phyloP scores from a whole-genome alignment of 1,140 invertebrate species.

The Pantala flavescens region DNA sequence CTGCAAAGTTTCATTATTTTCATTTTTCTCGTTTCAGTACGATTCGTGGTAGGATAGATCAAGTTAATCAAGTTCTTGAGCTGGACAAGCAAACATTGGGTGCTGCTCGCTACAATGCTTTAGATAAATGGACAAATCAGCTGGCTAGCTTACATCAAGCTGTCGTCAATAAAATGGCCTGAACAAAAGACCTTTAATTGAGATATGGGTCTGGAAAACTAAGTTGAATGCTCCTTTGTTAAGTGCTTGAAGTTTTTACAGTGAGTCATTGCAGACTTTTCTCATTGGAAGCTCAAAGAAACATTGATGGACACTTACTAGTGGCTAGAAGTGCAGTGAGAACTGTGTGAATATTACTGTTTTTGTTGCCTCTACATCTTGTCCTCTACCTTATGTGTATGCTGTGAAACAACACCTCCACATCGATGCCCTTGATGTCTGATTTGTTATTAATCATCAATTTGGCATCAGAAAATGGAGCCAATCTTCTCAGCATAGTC shows the following conservation, averaged over 20 bases:
- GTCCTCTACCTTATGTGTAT: background rate
- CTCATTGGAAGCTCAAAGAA: conserved; percentile 12
- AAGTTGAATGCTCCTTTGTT: background rate
- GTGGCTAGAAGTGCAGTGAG: background rate
- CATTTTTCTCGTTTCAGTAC: conserved; percentile 48
- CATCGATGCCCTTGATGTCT: background rate
- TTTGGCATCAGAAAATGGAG: background rate
- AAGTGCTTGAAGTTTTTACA: conserved; percentile 9
- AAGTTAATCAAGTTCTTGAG: conserved; percentile 91
- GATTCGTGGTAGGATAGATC: conserved; percentile 93
- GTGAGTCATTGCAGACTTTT: background rate
- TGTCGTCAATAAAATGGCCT: conserved; percentile 81
- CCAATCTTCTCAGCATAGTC: background rate
- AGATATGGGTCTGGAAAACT: background rate
- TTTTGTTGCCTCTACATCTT: background rate
- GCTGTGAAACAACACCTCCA: background rate
- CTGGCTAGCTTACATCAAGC: conserved; percentile 77
- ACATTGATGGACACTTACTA: background rate
- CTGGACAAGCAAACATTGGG: conserved; percentile 70
- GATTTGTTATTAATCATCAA: background rate
- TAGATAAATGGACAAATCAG: conserved; percentile 95
- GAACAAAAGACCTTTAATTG: conserved; percentile 23
- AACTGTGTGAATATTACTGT: background rate
- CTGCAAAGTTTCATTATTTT: too few relatives aligned
- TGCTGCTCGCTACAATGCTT: conserved; percentile 77